Conservation (phyloP, 2,888 invertebrate species). For the Lasius platythorax region DNA sequence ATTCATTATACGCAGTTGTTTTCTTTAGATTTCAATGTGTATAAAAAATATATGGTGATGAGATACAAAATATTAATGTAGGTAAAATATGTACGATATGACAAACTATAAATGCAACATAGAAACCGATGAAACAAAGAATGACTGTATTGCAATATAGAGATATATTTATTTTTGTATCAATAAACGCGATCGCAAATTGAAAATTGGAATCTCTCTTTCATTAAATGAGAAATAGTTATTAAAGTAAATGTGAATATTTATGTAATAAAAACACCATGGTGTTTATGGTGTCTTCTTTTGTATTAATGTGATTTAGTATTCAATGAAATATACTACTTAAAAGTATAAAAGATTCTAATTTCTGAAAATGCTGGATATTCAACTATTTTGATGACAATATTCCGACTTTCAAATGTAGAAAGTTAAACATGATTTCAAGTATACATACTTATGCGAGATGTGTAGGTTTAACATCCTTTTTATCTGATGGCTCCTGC, state of each 20-base stretch:
- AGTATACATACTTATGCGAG: not conserved
- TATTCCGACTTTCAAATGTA: not conserved
- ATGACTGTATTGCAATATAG: constrained; percentile 4
- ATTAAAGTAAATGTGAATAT: not conserved
- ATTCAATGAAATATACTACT: not conserved
- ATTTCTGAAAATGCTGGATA: not conserved
- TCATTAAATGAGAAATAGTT: not conserved
- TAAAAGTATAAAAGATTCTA: constrained; percentile 2
- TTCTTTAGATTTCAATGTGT: not conserved
- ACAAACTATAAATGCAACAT: not conserved
- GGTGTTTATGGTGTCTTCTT: not conserved
- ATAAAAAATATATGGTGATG: not conserved
- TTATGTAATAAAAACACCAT: not conserved
- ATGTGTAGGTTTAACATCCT: constrained; percentile 90
- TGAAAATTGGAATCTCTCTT: not conserved
- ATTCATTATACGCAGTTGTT: not conserved
- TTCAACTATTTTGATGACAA: not conserved
- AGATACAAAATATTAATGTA: constrained; percentile 4
- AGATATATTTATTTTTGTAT: constrained; percentile 55
- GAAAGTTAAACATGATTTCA: constrained; percentile 1
- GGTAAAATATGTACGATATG: not conserved
- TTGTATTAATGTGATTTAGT: not conserved
- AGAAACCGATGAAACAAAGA: not conserved
- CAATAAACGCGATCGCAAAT: constrained; percentile 4
- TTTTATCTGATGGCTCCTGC: constrained; percentile 90